Base-by-base conservation (phyloP, 2,888 invertebrate genomes). In the Cremastinae sp. region DNA sequence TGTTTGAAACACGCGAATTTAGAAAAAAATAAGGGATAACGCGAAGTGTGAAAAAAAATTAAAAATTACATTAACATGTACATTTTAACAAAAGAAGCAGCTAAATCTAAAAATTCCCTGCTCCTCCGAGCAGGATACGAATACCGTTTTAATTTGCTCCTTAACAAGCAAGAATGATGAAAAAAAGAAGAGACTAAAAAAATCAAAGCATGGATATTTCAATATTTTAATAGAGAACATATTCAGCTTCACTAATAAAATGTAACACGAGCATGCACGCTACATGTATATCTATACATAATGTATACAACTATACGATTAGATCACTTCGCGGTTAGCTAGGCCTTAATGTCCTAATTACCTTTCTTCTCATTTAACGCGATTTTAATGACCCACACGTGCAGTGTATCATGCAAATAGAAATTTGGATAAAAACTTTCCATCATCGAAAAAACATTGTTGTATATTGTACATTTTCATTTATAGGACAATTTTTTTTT, bases 101-200 rank as follows among this genome's bases (percentile, higher is more conserved):
- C 28, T 43, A 59, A 55, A 66, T 18, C 9, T 12, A 59, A 5
- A 20, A 10, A 64, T 49, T n/a, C n/a, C n/a, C n/a, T n/a, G n/a
- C n/a, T n/a, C n/a, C n/a, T n/a, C n/a, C n/a, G n/a, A n/a, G n/a
- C n/a, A n/a, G n/a, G n/a, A n/a, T n/a, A n/a, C n/a, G n/a, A n/a
- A n/a, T n/a, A n/a, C 69, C 45, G 58, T 74, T 59, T 69, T 49
- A 69, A 58, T 64, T 70, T 16, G 62, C 43, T 16, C 59, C 58
- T n/a, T 43, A 51, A 58, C 10, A 16, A 47, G 12, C 53, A 12
- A 45, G 28, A 18, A n/a, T n/a, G n/a, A n/a, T 7, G 2, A 35
- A 39, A 45, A 16, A 14, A 22, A 2, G 18, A 45, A 14, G 37
- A 45, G 45, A 18, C 10, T 1, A 35, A 28, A 8, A 49, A 39